Evolutionary conservation across 2,797 vertebrate genomes (phyloP).

Genomic region (Gallinago stenura): DNA sequence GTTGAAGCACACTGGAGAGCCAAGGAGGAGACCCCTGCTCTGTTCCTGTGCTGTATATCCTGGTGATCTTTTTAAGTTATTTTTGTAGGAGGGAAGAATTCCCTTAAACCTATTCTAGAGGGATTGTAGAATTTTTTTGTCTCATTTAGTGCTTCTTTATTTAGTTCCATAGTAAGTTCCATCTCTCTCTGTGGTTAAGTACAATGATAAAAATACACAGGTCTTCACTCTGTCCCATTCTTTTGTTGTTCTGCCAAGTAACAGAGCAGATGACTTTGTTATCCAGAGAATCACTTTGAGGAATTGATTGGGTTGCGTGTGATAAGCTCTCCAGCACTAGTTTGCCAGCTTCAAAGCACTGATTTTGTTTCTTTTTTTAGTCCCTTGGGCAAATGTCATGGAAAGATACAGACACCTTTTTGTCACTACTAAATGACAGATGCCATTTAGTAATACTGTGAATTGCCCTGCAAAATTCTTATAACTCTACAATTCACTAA

Average conservation of each 20-base stretch:
- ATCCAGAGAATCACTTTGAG: constrained; percentile 15
- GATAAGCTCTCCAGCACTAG: constrained; percentile 11
- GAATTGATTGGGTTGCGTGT: constrained; percentile 34
- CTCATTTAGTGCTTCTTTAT: background rate
- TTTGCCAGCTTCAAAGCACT: constrained; percentile 25
- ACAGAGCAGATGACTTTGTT: background rate
- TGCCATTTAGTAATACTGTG: background rate
- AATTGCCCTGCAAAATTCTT: background rate
- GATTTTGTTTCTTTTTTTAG: background rate
- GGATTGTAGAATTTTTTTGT: background rate
- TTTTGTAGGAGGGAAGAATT: background rate
- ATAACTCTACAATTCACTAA: background rate
- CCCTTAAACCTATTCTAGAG: background rate
- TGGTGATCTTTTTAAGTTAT: background rate
- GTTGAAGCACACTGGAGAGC: background rate
- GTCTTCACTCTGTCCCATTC: background rate
- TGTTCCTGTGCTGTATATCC: background rate
- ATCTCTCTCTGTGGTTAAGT: background rate
- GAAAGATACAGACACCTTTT: constrained; percentile 1
- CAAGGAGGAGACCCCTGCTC: background rate
- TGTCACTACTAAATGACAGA: background rate
- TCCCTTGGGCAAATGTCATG: background rate
- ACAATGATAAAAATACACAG: background rate
- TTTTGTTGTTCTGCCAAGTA: constrained; percentile 32
- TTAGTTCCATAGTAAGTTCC: background rate